Base-by-base conservation (phyloP, 2,797 vertebrate genomes). In the Sebastes flavidus region DNA sequence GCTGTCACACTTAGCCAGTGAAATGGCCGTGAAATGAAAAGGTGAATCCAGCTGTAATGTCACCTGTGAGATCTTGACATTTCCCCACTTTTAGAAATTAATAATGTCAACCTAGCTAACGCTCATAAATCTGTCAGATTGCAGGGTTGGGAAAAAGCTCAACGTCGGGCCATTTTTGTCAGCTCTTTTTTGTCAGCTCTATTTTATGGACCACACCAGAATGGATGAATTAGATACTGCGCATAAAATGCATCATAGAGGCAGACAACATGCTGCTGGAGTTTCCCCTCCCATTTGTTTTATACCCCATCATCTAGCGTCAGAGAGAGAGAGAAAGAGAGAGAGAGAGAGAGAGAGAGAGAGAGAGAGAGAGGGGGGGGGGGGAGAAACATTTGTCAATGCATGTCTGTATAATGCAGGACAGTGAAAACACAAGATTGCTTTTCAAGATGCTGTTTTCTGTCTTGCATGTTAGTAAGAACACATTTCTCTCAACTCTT, bases 61-160 rank as follows among this genome's bases (percentile, higher is more conserved):
- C 72, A 55, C 75, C 68, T 59, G 60, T 25, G 56, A 71, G 20
- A 80, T 69, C 70, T 42, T 80, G 83, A 85, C 77, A 85, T 81
- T 78, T 63, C 54, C 25, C 22, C n/a, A 38, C 24, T 69, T 80
- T 87, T 24, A 71, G 49, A 81, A 61, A 61, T 75, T 22, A 70
- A 65, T 60, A 24, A 63, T 54, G 24, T 59, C 60, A 75, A 49
- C 67, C 59, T 58, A 20, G 38, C 46, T 25, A 12, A 65, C 1
- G 14, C 59, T 56, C 65, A 73, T 72, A 52, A 76, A 86, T 70
- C 71, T 72, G 78, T 75, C 75, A 42, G 20, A 52, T 52, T 30
- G 30, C 54, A 24, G 22, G 24, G 61, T 49, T 81, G 70, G 60
- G 70, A 49, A 55, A 24, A 74, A 66, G 36, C 27, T 77, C 34